These are phyloP conservation scores for Drosophila novamexicana DNA, from an alignment of 1,140 invertebrate species.

Conservation along the genomic window DNA sequence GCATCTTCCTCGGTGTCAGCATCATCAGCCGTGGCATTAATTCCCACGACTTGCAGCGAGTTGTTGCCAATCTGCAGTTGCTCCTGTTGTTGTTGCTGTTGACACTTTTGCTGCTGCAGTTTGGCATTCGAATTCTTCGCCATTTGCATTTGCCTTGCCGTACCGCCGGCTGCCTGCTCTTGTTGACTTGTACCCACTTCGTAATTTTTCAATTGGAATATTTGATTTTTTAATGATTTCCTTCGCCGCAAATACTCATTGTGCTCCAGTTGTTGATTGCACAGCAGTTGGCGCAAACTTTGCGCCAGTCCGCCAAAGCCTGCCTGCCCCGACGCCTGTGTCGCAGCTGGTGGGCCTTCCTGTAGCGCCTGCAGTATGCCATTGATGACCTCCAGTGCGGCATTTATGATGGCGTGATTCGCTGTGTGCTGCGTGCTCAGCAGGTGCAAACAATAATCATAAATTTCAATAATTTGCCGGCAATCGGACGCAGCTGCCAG, in stretches of 20 bases:
- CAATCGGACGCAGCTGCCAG: slow-evolving; percentile 57
- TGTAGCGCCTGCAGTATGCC: slow-evolving; percentile 87
- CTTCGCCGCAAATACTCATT: slow-evolving; percentile 83
- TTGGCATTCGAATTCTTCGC: slow-evolving; percentile 78
- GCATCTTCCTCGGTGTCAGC: slow-evolving; percentile 59
- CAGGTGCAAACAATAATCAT: slow-evolving; percentile 90
- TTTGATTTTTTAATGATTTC: slow-evolving; percentile 85
- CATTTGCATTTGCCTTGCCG: slow-evolving; percentile 40
- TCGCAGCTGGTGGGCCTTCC: slow-evolving; percentile 27
- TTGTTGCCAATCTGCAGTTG: slow-evolving; percentile 58
- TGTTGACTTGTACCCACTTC: slow-evolving; percentile 73
- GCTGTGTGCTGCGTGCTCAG: slow-evolving; percentile 86
- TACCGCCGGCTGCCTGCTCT: slow-evolving; percentile 21
- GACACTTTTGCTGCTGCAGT: slow-evolving; percentile 66
- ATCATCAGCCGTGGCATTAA: slow-evolving; percentile 69
- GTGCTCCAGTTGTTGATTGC: slow-evolving; percentile 84
- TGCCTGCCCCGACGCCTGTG: slow-evolving; percentile 71
- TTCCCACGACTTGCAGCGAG: slow-evolving; percentile 69
- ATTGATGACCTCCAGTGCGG: slow-evolving; percentile 90
- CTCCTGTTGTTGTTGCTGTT: slow-evolving; percentile 49
- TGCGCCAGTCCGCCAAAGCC: slow-evolving; percentile 27
- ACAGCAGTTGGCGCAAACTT: slow-evolving; percentile 85
- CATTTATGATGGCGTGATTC: slow-evolving; percentile 91
- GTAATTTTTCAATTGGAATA: slow-evolving; percentile 84
- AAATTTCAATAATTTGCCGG: slow-evolving; percentile 87